Evolutionary conservation across 2,888 invertebrate genomes (phyloP), one percentile per base, ranked within the genome.

Genomic region (Lumbricus terrestris): DNA sequence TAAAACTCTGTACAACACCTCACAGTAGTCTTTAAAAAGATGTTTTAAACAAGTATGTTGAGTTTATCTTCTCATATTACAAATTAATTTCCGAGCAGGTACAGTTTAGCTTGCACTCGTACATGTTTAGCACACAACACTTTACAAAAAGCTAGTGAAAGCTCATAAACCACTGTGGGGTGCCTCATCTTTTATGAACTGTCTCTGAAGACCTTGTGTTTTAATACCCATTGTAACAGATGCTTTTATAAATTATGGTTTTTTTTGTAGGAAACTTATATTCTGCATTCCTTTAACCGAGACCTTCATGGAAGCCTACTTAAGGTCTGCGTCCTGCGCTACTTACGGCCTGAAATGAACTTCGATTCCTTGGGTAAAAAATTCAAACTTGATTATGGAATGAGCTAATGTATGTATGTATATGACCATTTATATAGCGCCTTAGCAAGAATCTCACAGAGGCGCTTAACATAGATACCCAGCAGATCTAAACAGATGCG

Each of bases 261-360:
- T 34, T 88, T n/a, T 89, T 90, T 20, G 15, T 85, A 47, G 97
- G 99, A 99, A 96, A 97, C 98, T 0, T 98, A 99, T 94, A 96
- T 99, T 89, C 95, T 99, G 92, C 97, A 98, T 93, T 95, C 96
- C 91, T 98, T 97, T 94, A 96, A 96, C 42, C 94, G 96, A 88
- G 98, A 99, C 95, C 97, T 99, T 93, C 99, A 99, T 95, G 98
- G 97, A 0, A 96, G 97, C 88, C 94, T 95, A 91, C 95, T 99
- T 92, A 97, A 97, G 95, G 96, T 98, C 3, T 96, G 97, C 91
- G 96, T 99, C 91, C 94, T 97, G 90, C 98, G 97, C 34, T 98
- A 97, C 94, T 96, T 99, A 91, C 96, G 99, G 92, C 96, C 97
- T 0, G 98, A 99, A 95, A 96, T 95, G 93, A 96, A 97, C 94